A percentile compares a stretch with the other conserved stretches of the same genome.
Conservation (phyloP, 1,140 invertebrate species). For the Tachypleus tridentatus region DNA sequence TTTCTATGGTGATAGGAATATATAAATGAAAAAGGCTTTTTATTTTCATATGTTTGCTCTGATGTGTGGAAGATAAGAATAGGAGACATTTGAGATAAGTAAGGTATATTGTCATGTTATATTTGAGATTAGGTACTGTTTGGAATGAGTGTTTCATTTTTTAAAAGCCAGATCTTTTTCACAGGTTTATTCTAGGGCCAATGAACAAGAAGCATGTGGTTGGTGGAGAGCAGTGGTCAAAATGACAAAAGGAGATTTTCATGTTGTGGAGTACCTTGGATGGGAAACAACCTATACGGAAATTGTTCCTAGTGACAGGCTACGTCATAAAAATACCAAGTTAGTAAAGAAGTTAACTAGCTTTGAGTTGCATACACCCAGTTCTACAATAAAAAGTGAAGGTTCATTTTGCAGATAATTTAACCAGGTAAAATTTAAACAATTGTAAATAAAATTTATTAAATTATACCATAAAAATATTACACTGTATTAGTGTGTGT, state of each 20-base stretch:
- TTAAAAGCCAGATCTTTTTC: background rate
- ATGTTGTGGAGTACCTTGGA: slow-evolving; percentile 68
- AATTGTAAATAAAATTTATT: too few relatives aligned
- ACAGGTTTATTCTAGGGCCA: slow-evolving; percentile 28
- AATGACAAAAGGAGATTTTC: slow-evolving; percentile 55
- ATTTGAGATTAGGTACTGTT: too few relatives aligned
- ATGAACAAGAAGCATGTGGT: slow-evolving; percentile 76
- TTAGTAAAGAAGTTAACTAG: background rate
- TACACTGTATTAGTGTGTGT: too few relatives aligned
- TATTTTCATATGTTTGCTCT: background rate
- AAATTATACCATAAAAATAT: too few relatives aligned
- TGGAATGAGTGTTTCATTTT: too few relatives aligned
- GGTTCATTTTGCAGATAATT: too few relatives aligned
- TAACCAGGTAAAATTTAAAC: too few relatives aligned
- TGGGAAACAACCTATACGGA: slow-evolving; percentile 67
- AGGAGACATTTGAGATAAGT: background rate
- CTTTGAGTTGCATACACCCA: too few relatives aligned
- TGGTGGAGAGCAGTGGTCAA: slow-evolving; percentile 78
- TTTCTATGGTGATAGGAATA: too few relatives aligned
- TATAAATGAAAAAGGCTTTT: too few relatives aligned
- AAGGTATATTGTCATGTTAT: too few relatives aligned
- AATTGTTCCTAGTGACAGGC: slow-evolving; percentile 71
- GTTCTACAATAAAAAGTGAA: too few relatives aligned
- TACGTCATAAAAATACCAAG: slow-evolving; percentile 33
- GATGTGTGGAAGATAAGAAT: background rate